Conservation (phyloP, 2,888 invertebrate genomes). For the Drosophila robusta region DNA sequence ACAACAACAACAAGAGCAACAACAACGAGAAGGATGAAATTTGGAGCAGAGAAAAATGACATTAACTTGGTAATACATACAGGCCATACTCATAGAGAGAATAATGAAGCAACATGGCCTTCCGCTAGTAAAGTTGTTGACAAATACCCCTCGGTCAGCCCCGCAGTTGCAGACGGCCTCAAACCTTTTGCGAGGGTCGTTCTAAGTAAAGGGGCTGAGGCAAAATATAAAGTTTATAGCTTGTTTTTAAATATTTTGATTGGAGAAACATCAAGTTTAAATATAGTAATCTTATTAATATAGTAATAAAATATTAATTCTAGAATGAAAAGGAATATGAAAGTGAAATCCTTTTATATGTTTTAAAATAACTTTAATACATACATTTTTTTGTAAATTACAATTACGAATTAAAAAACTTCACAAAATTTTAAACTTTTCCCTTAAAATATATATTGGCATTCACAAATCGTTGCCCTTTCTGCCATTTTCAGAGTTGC, state of each 20-base stretch:
- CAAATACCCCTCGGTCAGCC: background rate
- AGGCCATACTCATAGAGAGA: conserved; percentile 28
- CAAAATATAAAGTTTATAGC: too few relatives aligned
- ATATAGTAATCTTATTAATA: too few relatives aligned
- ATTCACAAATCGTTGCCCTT: too few relatives aligned
- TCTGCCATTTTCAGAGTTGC: background rate
- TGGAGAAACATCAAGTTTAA: too few relatives aligned
- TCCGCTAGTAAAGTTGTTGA: conserved; percentile 29
- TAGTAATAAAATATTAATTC: too few relatives aligned
- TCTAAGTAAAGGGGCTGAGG: background rate
- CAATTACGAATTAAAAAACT: too few relatives aligned
- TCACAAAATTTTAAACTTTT: too few relatives aligned
- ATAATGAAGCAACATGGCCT: conserved; percentile 59
- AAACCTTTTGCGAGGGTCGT: conserved; percentile 35
- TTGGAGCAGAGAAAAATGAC: conserved; percentile 52
- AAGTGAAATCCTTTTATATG: too few relatives aligned
- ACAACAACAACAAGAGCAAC: conserved; percentile 30
- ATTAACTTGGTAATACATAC: conserved; percentile 62
- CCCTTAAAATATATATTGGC: too few relatives aligned
- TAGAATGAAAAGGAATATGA: too few relatives aligned
- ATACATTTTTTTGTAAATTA: too few relatives aligned
- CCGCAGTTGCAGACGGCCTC: background rate
- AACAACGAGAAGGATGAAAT: conserved; percentile 29
- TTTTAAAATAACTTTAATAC: background rate
- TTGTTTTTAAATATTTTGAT: too few relatives aligned